phyloP scores from a whole-genome alignment of 1,140 invertebrate species.

The Drosophila leontia region DNA sequence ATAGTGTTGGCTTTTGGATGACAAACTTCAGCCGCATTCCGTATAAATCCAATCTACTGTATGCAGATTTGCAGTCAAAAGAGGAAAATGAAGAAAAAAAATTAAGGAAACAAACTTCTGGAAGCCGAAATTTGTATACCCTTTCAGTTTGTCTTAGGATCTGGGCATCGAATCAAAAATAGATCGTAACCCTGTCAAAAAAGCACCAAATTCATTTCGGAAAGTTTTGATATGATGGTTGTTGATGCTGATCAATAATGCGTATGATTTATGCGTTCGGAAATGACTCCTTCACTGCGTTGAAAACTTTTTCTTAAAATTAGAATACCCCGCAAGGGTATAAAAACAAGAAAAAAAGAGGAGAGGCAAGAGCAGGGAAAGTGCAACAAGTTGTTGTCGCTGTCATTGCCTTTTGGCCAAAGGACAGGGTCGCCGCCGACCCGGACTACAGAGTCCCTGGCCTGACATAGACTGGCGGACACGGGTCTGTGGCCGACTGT shows the following conservation, averaged over 20 bases:
- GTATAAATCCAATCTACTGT: slow-evolving; percentile 17
- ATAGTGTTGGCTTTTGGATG: slow-evolving; percentile 20
- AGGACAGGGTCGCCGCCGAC: slow-evolving; percentile 29
- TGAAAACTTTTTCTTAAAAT: too few relatives aligned
- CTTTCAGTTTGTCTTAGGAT: too few relatives aligned
- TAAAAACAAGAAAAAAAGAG: not conserved
- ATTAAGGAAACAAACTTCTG: too few relatives aligned
- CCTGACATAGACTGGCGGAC: slow-evolving; percentile 5
- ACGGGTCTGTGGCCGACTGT: slow-evolving; percentile 5
- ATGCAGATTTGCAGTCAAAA: slow-evolving; percentile 36
- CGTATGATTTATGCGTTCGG: too few relatives aligned
- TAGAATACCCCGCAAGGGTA: not conserved
- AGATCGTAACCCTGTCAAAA: too few relatives aligned
- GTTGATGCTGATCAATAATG: too few relatives aligned
- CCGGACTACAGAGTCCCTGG: not conserved
- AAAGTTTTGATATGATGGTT: too few relatives aligned
- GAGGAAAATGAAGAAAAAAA: not conserved
- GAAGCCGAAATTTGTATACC: too few relatives aligned
- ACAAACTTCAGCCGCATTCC: slow-evolving; percentile 36
- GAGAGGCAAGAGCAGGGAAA: slow-evolving; percentile 5
- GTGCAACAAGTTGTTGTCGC: slow-evolving; percentile 53
- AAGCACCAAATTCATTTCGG: too few relatives aligned
- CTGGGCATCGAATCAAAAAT: too few relatives aligned
- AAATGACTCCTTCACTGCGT: too few relatives aligned
- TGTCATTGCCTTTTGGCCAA: slow-evolving; percentile 34